These are phyloP conservation scores for Erythrocercus mccallii DNA, from an alignment of 2,113 vertebrate genomes.

Conservation along the genomic window DNA sequence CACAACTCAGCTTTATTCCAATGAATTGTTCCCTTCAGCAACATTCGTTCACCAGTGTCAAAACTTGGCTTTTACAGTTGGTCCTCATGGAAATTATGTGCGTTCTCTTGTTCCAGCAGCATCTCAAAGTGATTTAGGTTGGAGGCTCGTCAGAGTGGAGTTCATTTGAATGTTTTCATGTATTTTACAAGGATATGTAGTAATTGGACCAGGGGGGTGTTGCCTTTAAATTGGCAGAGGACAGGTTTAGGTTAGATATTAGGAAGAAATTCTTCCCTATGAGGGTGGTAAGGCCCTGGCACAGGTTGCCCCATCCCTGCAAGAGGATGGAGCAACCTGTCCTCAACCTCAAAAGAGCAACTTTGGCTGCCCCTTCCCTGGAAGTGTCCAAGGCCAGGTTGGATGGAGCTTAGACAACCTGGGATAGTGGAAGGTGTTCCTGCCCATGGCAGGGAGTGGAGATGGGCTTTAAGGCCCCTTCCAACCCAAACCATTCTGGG, in stretches of 20 bases:
- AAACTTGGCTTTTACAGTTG: not conserved
- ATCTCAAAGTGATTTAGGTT: not conserved
- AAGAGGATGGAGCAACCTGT: too few species aligned
- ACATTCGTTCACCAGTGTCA: not conserved
- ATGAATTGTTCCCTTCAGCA: not conserved
- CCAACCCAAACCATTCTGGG: not conserved
- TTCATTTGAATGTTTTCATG: not conserved
- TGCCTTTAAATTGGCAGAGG: not conserved
- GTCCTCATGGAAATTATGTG: not conserved
- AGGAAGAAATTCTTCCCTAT: not conserved
- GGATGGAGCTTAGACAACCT: not conserved
- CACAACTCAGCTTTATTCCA: not conserved
- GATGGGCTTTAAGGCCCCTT: not conserved
- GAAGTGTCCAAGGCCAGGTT: not conserved
- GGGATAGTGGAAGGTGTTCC: not conserved
- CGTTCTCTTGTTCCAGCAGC: not conserved
- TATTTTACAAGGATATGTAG: not conserved
- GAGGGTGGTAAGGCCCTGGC: accelerated
- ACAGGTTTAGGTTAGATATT: not conserved
- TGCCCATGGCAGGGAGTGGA: not conserved
- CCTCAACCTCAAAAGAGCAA: too few species aligned
- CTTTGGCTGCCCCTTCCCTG: not conserved
- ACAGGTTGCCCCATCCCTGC: not conserved
- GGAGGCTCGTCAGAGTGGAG: not conserved
- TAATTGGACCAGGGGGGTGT: not conserved